phyloP scores from a whole-genome alignment of 2,797 vertebrate genomes.

The Pseudocheirus occidentalis region DNA sequence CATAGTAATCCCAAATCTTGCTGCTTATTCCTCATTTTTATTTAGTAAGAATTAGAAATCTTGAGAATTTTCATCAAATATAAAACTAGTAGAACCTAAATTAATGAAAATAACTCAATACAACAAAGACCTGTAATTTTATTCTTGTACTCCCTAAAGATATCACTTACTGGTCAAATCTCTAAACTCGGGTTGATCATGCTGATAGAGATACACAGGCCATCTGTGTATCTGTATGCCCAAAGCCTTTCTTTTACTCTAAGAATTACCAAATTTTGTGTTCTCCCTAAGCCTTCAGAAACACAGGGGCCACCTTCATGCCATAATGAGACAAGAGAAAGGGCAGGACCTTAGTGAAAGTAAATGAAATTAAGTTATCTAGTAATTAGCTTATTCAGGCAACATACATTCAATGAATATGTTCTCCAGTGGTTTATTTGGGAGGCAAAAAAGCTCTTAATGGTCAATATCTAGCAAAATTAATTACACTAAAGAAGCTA shows the following conservation, averaged over 20 bases:
- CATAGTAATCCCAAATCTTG: not conserved
- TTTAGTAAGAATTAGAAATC: not conserved
- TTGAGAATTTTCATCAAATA: not conserved
- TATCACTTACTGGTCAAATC: not conserved
- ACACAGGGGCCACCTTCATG: not conserved
- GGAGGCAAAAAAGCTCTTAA: not conserved
- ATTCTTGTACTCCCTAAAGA: not conserved
- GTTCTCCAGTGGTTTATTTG: not conserved
- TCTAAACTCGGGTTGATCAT: not conserved
- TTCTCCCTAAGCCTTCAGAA: not conserved
- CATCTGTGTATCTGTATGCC: not conserved
- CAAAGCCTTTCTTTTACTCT: not conserved
- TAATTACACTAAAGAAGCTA: not conserved
- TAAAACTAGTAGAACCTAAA: not conserved
- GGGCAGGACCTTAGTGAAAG: not conserved
- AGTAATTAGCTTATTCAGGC: not conserved
- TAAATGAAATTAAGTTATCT: not conserved
- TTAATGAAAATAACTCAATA: not conserved
- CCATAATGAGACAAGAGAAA: not conserved
- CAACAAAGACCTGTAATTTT: not conserved
- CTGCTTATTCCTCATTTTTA: not conserved
- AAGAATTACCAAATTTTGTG: not conserved
- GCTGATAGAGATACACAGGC: not conserved
- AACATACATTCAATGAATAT: not conserved
- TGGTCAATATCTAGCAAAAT: not conserved